Evolutionary conservation across 1,140 invertebrate species (phyloP).

Genomic region (Lithobius niger): DNA sequence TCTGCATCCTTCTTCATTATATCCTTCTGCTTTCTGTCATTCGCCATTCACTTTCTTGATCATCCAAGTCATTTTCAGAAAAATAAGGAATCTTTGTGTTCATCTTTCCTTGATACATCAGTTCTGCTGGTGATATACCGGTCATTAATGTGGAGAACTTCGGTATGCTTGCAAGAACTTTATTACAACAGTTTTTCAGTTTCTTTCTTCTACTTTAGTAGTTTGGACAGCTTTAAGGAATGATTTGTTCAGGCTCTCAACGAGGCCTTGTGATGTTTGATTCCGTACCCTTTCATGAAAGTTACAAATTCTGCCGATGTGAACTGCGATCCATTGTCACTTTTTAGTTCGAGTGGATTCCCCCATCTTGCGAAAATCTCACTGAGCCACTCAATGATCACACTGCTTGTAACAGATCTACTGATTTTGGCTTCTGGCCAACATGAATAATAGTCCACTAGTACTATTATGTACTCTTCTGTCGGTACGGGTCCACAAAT

Average conservation of each 20-base stretch:
- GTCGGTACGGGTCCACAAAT: constrained; percentile 23
- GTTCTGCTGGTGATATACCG: not conserved
- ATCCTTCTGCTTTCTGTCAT: not conserved
- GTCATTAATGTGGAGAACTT: not conserved
- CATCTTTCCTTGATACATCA: not conserved
- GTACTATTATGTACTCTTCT: constrained; percentile 21
- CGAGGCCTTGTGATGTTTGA: constrained; percentile 14
- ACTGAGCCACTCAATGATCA: constrained; percentile 11
- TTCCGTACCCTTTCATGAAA: constrained; percentile 13
- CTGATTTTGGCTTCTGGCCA: constrained; percentile 22
- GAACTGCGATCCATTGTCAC: too few relatives aligned
- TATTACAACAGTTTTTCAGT: not conserved
- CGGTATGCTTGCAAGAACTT: not conserved
- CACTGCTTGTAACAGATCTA: constrained; percentile 14
- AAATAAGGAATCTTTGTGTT: not conserved
- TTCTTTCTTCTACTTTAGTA: not conserved
- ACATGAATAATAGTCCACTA: constrained; percentile 23
- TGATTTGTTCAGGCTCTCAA: not conserved
- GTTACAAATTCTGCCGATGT: constrained; percentile 13
- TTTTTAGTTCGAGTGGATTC: constrained; percentile 13
- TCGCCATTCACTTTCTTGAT: not conserved
- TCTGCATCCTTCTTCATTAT: not conserved
- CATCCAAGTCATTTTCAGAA: not conserved
- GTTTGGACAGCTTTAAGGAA: not conserved
- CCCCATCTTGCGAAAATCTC: constrained; percentile 16